Percentiles rank a stretch among this genome's conserved stretches.
These are phyloP conservation scores for Strigamia maritima DNA, from an alignment of 2,888 invertebrate species.

Conservation along the genomic window DNA sequence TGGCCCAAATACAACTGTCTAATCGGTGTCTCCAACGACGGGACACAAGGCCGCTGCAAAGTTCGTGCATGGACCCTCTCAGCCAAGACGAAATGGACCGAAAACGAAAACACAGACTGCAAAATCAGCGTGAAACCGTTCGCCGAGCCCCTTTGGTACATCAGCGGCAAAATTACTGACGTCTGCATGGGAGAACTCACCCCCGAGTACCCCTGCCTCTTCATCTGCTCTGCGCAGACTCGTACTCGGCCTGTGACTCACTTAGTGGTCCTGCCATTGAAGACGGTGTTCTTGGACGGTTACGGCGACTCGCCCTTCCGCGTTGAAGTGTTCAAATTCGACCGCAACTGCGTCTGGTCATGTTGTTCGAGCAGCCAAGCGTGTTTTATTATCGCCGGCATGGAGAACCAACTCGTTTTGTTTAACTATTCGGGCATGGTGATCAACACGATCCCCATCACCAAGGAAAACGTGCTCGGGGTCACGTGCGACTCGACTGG, in stretches of 20 bases:
- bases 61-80: background rate
- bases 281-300: background rate
- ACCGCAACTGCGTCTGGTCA: constrained; percentile 19
- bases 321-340: background rate
- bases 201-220: background rate
- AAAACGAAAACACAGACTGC: background rate
- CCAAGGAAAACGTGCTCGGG: background rate
- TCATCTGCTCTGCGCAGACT: background rate
- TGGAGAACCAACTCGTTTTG: background rate
- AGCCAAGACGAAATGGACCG: background rate
- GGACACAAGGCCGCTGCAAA: background rate
- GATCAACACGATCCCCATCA: background rate
- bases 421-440: background rate
- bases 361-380: constrained; percentile 10
- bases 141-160: background rate
- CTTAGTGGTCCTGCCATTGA: background rate
- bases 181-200: background rate
- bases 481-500: background rate
- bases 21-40: constrained; percentile 1
- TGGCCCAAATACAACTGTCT: background rate
- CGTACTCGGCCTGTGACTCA: background rate
- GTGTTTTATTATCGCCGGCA: background rate
- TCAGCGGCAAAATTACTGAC: constrained; percentile 33
- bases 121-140: background rate
- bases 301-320: background rate